phyloP scores from a whole-genome alignment of 2,888 invertebrate genomes.

The Lissonota sp. region DNA sequence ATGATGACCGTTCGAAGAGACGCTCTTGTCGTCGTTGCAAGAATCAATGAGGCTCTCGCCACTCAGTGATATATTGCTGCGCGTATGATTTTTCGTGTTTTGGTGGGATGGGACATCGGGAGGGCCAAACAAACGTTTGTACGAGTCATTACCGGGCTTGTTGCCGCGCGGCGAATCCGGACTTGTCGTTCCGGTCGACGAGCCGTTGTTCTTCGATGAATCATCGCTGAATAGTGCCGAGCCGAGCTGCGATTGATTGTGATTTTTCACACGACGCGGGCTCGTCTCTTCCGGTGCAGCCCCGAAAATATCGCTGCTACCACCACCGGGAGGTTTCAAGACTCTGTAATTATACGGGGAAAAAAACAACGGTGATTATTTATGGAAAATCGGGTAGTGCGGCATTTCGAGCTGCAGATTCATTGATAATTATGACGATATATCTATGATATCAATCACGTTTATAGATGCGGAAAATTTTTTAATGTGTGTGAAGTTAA shows the following conservation, averaged over 20 bases:
- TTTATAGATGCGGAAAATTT: no score
- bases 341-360: constrained; percentile 84
- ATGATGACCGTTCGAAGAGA: constrained; percentile 65
- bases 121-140: constrained; percentile 87
- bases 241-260: constrained; percentile 78
- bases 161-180: constrained; percentile 78
- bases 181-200: constrained; percentile 70
- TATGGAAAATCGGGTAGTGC: no score
- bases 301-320: constrained; percentile 86
- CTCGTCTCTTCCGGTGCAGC: constrained; percentile 77
- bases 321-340: constrained; percentile 87
- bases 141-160: constrained; percentile 87
- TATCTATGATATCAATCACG: no score
- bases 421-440: no score
- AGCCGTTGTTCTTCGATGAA: constrained; percentile 81
- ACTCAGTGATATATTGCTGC: constrained; percentile 87
- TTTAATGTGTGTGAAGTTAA: no score
- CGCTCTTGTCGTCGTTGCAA: constrained; percentile 73
- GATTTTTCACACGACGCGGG: constrained; percentile 80
- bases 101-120: constrained; percentile 85
- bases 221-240: constrained; percentile 80
- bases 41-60: constrained; percentile 78
- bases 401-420: no score
- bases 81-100: constrained; percentile 86
- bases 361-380: neutral